Percentiles rank a stretch among this genome's conserved stretches.
Conservation (phyloP, 2,113 vertebrate genomes). For the Rhinolophus ferrumequinum region DNA sequence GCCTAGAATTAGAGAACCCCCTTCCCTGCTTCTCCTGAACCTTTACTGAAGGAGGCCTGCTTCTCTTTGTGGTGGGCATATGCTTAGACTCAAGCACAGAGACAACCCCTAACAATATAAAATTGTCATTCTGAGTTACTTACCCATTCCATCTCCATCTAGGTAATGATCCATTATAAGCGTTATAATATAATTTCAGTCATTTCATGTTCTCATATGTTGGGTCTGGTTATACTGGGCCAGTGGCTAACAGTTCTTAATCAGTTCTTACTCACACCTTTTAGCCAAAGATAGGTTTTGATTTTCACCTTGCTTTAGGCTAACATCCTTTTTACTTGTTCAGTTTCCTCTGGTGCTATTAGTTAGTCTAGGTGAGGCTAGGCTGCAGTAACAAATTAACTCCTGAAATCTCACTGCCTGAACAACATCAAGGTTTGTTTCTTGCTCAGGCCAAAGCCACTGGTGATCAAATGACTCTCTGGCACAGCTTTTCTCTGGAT, state of each 20-base stretch:
- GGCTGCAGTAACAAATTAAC: neutral
- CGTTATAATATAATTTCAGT: neutral
- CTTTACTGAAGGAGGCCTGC: neutral
- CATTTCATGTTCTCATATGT: accelerated
- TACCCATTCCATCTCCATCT: neutral
- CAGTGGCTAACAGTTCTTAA: neutral
- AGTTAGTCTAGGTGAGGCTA: neutral
- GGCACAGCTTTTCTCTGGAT: neutral
- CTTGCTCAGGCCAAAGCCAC: neutral
- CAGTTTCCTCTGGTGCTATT: neutral
- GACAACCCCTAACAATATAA: too few species aligned
- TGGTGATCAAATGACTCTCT: neutral
- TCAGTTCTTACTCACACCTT: neutral
- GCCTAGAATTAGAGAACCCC: neutral
- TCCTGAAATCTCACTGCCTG: neutral
- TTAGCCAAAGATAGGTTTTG: neutral
- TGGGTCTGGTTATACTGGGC: neutral
- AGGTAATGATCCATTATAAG: neutral
- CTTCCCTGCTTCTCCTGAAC: too few species aligned
- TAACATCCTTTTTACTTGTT: accelerated
- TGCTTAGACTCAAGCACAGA: neutral
- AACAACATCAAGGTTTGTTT: neutral
- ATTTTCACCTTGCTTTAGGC: neutral
- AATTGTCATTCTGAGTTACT: too few species aligned
- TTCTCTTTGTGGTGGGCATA: neutral